Conservation (phyloP, 2,113 vertebrate species). For the Gila orcuttii region DNA sequence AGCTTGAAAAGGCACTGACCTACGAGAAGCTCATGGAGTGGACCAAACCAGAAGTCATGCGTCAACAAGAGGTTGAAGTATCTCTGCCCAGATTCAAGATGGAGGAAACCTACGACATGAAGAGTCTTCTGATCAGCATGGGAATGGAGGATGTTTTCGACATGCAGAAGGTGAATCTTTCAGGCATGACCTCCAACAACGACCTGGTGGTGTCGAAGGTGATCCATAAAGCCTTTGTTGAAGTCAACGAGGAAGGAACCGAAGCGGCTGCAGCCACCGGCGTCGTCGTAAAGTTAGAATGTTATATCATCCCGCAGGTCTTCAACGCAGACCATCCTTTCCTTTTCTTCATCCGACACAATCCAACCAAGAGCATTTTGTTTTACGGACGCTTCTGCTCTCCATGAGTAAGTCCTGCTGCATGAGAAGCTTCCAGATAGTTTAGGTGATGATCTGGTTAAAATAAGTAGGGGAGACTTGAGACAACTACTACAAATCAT, state of each 20-base stretch:
- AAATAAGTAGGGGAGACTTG: not conserved
- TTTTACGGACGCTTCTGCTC: conserved; percentile 83
- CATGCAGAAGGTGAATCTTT: conserved; percentile 69
- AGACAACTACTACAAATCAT: not conserved
- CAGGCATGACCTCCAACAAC: conserved; percentile 78
- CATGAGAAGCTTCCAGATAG: not conserved
- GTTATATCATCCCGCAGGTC: not conserved
- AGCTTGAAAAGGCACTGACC: conserved; percentile 79
- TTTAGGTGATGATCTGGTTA: not conserved
- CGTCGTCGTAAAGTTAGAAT: fast-evolving
- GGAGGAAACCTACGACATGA: conserved; percentile 76
- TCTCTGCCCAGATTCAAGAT: conserved; percentile 77
- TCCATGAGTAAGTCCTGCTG: conserved; percentile 60
- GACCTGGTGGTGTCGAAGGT: conserved; percentile 83
- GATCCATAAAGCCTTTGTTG: conserved; percentile 87
- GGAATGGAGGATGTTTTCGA: conserved; percentile 78
- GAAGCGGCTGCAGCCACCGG: conserved; percentile 83
- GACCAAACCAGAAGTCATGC: conserved; percentile 72
- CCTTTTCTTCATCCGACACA: conserved; percentile 87
- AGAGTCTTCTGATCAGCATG: conserved; percentile 67
- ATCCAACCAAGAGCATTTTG: conserved; percentile 76
- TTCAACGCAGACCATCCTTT: conserved; percentile 90
- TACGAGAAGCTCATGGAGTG: conserved; percentile 75
- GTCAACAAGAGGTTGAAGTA: conserved; percentile 65
- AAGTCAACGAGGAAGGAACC: conserved; percentile 89